phyloP scores from a whole-genome alignment of 2,797 vertebrate species.

The Coranthus polyacanthus region DNA sequence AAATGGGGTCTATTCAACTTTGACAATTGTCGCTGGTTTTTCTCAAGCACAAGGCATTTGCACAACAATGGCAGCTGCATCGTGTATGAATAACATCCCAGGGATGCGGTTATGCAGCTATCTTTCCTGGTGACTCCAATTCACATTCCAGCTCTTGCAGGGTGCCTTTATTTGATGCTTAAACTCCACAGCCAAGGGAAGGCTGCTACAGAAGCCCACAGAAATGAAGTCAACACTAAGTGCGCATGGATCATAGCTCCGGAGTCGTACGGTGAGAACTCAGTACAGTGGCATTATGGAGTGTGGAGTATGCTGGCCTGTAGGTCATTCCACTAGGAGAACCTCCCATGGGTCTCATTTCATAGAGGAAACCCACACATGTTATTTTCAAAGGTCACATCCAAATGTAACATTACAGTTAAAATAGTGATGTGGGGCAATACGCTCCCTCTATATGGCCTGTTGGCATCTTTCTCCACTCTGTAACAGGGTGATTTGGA shows the following conservation, averaged over 20 bases:
- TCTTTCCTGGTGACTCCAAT: slow-evolving; percentile 62
- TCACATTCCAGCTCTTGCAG: slow-evolving; percentile 54
- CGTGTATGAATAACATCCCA: slow-evolving; percentile 74
- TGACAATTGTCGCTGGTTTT: slow-evolving; percentile 74
- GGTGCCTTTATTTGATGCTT: slow-evolving; percentile 58
- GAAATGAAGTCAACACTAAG: slow-evolving; percentile 48
- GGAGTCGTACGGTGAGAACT: slow-evolving; percentile 13
- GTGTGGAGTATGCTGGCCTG: slow-evolving; percentile 45
- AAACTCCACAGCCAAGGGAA: slow-evolving; percentile 42
- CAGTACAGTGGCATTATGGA: slow-evolving; percentile 47
- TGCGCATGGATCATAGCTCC: slow-evolving; percentile 39
- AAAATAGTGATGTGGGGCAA: slow-evolving; percentile 66
- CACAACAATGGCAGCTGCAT: slow-evolving; percentile 78
- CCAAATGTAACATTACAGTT: slow-evolving; percentile 67
- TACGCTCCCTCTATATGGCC: slow-evolving; percentile 43
- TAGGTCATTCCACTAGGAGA: slow-evolving; percentile 53
- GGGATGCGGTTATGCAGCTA: slow-evolving; percentile 62
- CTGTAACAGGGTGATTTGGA: slow-evolving; percentile 43
- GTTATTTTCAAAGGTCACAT: slow-evolving; percentile 80
- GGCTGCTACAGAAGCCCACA: slow-evolving; percentile 27
- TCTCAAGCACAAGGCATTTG: slow-evolving; percentile 77
- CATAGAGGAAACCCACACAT: slow-evolving; percentile 66
- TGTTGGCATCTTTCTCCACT: slow-evolving; percentile 47
- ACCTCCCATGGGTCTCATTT: slow-evolving; percentile 69
- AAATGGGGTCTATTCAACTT: slow-evolving; percentile 82